These are phyloP conservation scores for Aleadryas rufinucha DNA, from an alignment of 2,113 vertebrate species.

Conservation along the genomic window DNA sequence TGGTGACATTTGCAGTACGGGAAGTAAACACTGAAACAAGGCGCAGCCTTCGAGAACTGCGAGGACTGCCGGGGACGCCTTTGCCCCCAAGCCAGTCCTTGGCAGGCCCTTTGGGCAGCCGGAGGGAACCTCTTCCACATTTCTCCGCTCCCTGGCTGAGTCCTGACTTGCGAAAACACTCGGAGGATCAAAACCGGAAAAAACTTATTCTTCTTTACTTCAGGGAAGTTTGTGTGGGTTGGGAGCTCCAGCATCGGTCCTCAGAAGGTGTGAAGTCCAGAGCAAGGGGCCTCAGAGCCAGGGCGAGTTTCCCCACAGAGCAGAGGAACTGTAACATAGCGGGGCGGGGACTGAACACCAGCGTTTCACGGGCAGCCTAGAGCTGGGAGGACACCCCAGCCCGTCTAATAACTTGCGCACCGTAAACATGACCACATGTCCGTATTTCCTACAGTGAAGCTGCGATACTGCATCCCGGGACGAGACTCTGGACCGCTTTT, in stretches of 20 bases:
- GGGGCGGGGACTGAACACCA: not conserved
- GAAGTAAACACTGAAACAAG: not conserved
- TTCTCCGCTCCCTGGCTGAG: not conserved
- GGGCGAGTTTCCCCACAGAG: not conserved
- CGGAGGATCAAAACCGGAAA: not conserved
- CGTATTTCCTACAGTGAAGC: not conserved
- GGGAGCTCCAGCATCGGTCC: not conserved
- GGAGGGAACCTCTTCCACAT: not conserved
- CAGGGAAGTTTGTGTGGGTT: not conserved
- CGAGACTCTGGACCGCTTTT: rapidly evolving
- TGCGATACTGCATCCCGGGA: not conserved
- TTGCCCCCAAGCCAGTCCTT: not conserved
- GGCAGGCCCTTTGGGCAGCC: not conserved
- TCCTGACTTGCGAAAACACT: not conserved
- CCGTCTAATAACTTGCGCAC: not conserved
- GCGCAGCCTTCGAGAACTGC: not conserved
- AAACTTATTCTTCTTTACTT: not conserved
- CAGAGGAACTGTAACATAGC: not conserved
- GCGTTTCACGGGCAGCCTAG: not conserved
- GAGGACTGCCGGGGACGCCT: not conserved
- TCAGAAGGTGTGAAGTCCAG: not conserved
- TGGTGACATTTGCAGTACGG: constrained; percentile 30
- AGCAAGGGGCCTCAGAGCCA: not conserved
- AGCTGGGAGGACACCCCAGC: not conserved
- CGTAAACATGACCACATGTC: not conserved